phyloP scores from a whole-genome alignment of 2,113 vertebrate species.

The Acanthisitta chloris region DNA sequence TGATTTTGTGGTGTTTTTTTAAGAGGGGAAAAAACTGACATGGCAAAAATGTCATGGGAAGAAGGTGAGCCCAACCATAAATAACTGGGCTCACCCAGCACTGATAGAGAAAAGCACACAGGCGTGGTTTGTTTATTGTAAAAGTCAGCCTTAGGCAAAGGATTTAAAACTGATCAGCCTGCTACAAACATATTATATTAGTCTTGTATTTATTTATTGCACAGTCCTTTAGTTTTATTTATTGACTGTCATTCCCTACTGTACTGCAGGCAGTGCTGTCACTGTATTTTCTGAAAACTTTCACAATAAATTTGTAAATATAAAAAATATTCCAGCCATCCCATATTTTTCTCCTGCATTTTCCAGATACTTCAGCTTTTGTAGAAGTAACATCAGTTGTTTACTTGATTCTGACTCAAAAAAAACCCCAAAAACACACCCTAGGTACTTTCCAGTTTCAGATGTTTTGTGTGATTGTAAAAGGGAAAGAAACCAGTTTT shows the following conservation, averaged over 20 bases:
- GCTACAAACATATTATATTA: conserved; percentile 5
- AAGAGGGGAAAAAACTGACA: neutral
- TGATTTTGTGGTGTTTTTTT: neutral
- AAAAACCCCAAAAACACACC: neutral
- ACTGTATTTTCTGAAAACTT: conserved; percentile 61
- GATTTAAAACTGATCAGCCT: conserved; percentile 45
- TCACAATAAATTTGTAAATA: conserved; percentile 30
- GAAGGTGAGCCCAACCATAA: conserved; percentile 2
- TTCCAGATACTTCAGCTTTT: conserved; percentile 8
- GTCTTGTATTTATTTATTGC: conserved; percentile 50
- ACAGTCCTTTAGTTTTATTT: conserved; percentile 54
- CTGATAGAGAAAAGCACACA: neutral
- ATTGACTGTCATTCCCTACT: conserved; percentile 35
- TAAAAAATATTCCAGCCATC: neutral
- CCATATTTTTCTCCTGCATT: neutral
- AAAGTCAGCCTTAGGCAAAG: conserved; percentile 36
- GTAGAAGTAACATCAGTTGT: neutral
- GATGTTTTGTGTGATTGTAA: conserved; percentile 28
- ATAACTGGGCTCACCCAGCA: neutral
- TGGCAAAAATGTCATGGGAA: neutral
- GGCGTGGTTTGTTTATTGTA: conserved; percentile 35
- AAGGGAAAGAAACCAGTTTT: conserved; percentile 43
- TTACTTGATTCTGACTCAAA: conserved; percentile 2
- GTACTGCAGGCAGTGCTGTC: conserved; percentile 42
- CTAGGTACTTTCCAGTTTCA: conserved; percentile 52